phyloP scores from a whole-genome alignment of 2,888 invertebrate species.

The Aleiodes testaceus region DNA sequence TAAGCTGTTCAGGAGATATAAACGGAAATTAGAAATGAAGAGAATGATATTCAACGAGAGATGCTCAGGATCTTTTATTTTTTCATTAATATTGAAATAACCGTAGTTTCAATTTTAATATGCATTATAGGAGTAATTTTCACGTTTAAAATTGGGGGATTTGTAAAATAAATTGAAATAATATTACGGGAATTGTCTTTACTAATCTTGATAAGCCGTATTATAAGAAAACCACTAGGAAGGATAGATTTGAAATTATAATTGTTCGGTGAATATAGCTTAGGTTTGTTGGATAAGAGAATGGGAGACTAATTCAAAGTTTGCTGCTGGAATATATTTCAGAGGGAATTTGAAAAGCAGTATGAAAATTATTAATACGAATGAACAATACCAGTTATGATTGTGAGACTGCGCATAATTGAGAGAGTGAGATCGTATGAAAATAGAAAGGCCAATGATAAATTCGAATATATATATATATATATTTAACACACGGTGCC shows the following conservation, averaged over 20 bases:
- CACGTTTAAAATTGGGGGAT: not conserved
- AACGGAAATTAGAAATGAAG: not conserved
- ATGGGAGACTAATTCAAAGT: constrained; percentile 21
- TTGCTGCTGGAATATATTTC: not conserved
- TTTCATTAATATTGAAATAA: too few relatives aligned
- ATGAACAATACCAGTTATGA: constrained; percentile 26
- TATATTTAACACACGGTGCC: constrained; percentile 2
- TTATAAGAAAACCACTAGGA: constrained; percentile 7
- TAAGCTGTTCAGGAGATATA: not conserved
- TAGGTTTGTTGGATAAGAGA: not conserved
- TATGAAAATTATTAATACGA: constrained; percentile 28
- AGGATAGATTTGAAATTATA: constrained; percentile 22
- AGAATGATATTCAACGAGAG: not conserved
- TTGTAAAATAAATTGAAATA: not conserved
- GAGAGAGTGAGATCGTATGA: too few relatives aligned
- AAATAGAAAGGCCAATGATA: not conserved
- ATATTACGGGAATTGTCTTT: not conserved
- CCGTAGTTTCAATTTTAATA: too few relatives aligned
- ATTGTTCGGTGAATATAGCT: constrained; percentile 2
- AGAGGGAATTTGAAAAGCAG: not conserved
- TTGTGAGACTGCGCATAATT: too few relatives aligned
- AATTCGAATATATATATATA: not conserved
- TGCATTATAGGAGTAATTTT: not conserved
- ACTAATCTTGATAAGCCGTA: constrained; percentile 6
- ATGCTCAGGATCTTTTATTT: too few relatives aligned